Evolutionary conservation across 2,888 invertebrate species (phyloP).

Genomic region (Macrophya annulata): DNA sequence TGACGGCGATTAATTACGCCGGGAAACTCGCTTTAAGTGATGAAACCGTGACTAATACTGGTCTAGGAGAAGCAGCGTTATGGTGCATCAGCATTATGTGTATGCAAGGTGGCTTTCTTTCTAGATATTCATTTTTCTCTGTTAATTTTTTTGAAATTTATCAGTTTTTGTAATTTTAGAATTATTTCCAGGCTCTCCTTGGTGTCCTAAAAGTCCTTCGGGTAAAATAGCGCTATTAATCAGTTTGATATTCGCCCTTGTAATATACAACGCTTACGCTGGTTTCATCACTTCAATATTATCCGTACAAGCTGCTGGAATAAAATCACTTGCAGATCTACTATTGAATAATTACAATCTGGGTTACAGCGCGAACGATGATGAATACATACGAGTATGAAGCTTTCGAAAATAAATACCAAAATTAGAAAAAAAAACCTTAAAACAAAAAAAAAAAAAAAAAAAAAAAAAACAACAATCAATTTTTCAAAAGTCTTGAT

Average conservation of each 20-base stretch:
- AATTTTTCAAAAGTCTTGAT: background rate
- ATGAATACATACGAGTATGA: slow-evolving; percentile 84
- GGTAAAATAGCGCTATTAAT: slow-evolving; percentile 83
- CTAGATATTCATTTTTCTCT: background rate
- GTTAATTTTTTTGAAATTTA: background rate
- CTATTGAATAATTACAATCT: slow-evolving; percentile 83
- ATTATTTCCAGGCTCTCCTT: slow-evolving; percentile 81
- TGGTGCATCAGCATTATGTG: slow-evolving; percentile 85
- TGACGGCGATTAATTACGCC: slow-evolving; percentile 80
- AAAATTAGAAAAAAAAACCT: background rate
- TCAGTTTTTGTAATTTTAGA: background rate
- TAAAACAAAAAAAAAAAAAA: background rate
- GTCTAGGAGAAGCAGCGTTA: slow-evolving; percentile 82
- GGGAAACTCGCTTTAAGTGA: slow-evolving; percentile 70
- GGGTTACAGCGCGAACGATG: slow-evolving; percentile 84
- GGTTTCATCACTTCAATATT: slow-evolving; percentile 86
- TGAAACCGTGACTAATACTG: slow-evolving; percentile 73
- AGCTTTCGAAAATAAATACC: background rate
- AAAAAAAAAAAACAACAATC: background rate
- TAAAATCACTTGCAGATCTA: slow-evolving; percentile 83
- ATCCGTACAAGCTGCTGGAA: slow-evolving; percentile 82
- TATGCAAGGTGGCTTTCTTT: slow-evolving; percentile 82
- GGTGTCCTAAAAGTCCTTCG: slow-evolving; percentile 82
- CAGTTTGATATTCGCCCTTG: slow-evolving; percentile 83
- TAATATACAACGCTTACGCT: slow-evolving; percentile 85